Percentiles rank a stretch among this genome's conserved stretches.
These are phyloP conservation scores for Drosophila cyrtoloma DNA, from an alignment of 2,888 invertebrate genomes.

Conservation along the genomic window DNA sequence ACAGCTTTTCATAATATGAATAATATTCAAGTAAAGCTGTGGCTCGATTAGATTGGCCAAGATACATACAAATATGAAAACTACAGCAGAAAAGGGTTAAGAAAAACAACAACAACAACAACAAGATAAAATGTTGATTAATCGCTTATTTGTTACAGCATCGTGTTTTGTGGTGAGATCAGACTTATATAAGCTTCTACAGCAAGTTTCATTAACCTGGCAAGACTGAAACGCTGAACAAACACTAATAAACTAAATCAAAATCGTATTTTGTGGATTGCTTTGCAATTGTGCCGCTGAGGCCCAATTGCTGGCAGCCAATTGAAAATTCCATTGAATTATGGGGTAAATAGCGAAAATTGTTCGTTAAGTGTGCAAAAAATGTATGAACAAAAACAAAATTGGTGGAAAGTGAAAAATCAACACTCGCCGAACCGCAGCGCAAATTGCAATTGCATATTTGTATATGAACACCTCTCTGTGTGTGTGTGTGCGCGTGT, in stretches of 20 bases:
- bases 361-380: constrained; percentile 47
- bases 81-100: background rate
- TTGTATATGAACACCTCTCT: too few species aligned
- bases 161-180: background rate
- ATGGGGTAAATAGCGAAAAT: constrained; percentile 59
- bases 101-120: background rate
- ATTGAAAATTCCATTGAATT: constrained; percentile 38
- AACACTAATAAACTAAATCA: constrained; percentile 4
- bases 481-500: background rate
- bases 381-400: constrained; percentile 8
- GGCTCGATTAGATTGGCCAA: background rate
- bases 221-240: background rate
- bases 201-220: constrained; percentile 8
- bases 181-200: constrained; percentile 15
- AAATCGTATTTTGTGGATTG: constrained; percentile 30
- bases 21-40: background rate
- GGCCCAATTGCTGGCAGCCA: constrained; percentile 8
- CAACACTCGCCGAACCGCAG: constrained; percentile 38
- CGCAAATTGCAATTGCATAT: constrained; percentile 33
- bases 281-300: constrained; percentile 7
- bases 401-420: constrained; percentile 57
- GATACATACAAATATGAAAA: background rate
- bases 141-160: background rate
- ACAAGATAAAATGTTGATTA: background rate
- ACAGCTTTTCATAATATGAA: background rate